A percentile compares a stretch with the other conserved stretches of the same genome.
phyloP scores from a whole-genome alignment of 2,888 invertebrate genomes.

The Balanococcus diminutus region DNA sequence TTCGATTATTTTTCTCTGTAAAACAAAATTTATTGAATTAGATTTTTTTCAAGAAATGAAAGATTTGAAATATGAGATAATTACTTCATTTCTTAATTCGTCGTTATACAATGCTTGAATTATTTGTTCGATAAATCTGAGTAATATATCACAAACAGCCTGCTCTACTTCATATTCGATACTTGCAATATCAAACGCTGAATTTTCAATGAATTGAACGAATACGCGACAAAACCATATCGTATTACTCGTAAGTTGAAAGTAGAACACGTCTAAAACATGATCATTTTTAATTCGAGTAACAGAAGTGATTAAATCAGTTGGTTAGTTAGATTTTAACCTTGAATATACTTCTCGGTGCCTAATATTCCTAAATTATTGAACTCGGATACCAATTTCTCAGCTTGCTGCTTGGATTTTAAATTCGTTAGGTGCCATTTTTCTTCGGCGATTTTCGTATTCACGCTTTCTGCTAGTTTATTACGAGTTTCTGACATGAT shows the following conservation, averaged over 20 bases:
- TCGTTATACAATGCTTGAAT: conserved; percentile 25
- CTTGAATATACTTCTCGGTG: conserved; percentile 70
- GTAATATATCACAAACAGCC: conserved; percentile 73
- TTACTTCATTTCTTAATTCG: conserved; percentile 40
- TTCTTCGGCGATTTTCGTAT: conserved; percentile 77
- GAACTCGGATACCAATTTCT: conserved; percentile 74
- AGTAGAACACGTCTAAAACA: conserved; percentile 69
- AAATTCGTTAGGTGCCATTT: conserved; percentile 84
- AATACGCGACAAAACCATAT: conserved; percentile 80
- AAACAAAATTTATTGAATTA: not conserved
- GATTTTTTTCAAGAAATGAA: no score
- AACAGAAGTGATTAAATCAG: not conserved
- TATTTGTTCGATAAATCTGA: conserved; percentile 42
- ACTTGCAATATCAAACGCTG: conserved; percentile 76
- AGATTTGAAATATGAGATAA: no score
- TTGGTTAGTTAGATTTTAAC: conserved; percentile 59
- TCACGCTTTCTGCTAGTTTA: conserved; percentile 82
- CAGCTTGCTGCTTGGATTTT: conserved; percentile 73
- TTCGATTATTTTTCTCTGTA: conserved; percentile 43
- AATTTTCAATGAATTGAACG: conserved; percentile 75
- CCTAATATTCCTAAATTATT: conserved; percentile 70
- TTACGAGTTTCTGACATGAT: conserved; percentile 79
- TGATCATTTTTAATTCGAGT: not conserved
- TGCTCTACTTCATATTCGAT: conserved; percentile 75
- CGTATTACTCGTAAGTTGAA: conserved; percentile 79